Evolutionary conservation across 2,797 vertebrate genomes (phyloP).

Genomic region (Alosa sapidissima): DNA sequence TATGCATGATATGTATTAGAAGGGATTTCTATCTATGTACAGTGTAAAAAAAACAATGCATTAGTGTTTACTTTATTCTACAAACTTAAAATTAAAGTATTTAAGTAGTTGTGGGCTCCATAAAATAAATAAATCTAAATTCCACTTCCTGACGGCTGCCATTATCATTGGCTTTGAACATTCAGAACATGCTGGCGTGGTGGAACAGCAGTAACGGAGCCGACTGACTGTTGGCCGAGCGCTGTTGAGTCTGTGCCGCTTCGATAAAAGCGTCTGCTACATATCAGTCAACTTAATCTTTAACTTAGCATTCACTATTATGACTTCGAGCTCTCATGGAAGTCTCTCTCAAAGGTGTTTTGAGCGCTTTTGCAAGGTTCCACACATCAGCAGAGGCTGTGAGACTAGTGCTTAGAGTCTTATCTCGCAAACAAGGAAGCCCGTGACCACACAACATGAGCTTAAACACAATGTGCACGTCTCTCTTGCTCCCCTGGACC

Average conservation of each 20-base stretch:
- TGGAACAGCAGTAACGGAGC: too few species aligned
- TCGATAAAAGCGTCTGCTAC: too few species aligned
- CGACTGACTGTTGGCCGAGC: too few species aligned
- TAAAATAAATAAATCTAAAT: not conserved
- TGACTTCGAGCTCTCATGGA: not conserved
- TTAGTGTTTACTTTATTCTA: not conserved
- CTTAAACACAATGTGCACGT: constrained; percentile 20
- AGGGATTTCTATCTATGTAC: not conserved
- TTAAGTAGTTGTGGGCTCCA: not conserved
- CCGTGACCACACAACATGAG: constrained; percentile 13
- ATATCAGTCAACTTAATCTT: too few species aligned
- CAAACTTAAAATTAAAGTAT: not conserved
- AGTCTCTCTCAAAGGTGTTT: not conserved
- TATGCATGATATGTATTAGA: not conserved
- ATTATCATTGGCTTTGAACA: not conserved
- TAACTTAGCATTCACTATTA: not conserved
- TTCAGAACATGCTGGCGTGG: too few species aligned
- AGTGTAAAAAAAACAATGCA: not conserved
- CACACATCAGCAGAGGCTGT: not conserved
- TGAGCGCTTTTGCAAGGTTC: not conserved
- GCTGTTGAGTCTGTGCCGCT: too few species aligned
- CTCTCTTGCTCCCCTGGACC: not conserved
- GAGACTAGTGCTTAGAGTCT: not conserved
- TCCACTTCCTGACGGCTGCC: not conserved
- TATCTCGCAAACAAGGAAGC: not conserved